Percentiles rank a stretch among this genome's conserved stretches.
These are phyloP conservation scores for Temnopleurus reevesii DNA, from an alignment of 53 echinoderm and acorn worm species.

Conservation along the genomic window DNA sequence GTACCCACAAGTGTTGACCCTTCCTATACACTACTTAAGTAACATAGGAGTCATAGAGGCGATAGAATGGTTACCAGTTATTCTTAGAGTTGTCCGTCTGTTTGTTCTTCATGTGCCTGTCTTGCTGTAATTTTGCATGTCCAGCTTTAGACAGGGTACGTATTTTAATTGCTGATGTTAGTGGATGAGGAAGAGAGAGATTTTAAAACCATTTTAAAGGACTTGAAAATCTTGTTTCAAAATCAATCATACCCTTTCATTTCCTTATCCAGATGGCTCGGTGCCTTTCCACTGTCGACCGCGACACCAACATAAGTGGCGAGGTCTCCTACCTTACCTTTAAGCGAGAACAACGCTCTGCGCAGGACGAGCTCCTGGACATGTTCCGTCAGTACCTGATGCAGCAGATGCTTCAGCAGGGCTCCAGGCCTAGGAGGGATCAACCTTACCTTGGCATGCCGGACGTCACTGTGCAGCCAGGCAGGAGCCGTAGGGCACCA, in stretches of 20 bases:
- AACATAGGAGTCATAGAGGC: too few relatives aligned
- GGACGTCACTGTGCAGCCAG: slow-evolving; percentile 16
- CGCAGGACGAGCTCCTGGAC: slow-evolving; percentile 45
- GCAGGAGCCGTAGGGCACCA: background rate
- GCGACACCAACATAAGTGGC: background rate
- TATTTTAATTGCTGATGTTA: too few relatives aligned
- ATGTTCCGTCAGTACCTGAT: slow-evolving; percentile 36
- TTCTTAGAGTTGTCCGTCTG: slow-evolving; percentile 39
- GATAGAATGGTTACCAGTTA: too few relatives aligned
- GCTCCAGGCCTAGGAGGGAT: slow-evolving; percentile 1
- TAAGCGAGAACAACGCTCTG: slow-evolving; percentile 1
- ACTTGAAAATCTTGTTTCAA: too few relatives aligned
- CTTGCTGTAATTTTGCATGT: slow-evolving; percentile 52
- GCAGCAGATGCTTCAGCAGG: slow-evolving; percentile 34
- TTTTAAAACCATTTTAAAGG: too few relatives aligned
- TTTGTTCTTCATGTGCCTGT: slow-evolving; percentile 55
- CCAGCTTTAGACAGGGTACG: slow-evolving; percentile 60
- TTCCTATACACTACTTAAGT: too few relatives aligned
- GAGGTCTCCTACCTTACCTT: slow-evolving; percentile 58
- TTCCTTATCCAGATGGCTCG: background rate
- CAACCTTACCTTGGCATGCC: slow-evolving; percentile 6
- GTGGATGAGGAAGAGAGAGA: too few relatives aligned
- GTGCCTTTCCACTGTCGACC: slow-evolving; percentile 47
- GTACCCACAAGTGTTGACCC: too few relatives aligned
- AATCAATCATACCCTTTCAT: too few relatives aligned